Conservation (phyloP, 2,113 vertebrate species). For the Charadrius vociferus region DNA sequence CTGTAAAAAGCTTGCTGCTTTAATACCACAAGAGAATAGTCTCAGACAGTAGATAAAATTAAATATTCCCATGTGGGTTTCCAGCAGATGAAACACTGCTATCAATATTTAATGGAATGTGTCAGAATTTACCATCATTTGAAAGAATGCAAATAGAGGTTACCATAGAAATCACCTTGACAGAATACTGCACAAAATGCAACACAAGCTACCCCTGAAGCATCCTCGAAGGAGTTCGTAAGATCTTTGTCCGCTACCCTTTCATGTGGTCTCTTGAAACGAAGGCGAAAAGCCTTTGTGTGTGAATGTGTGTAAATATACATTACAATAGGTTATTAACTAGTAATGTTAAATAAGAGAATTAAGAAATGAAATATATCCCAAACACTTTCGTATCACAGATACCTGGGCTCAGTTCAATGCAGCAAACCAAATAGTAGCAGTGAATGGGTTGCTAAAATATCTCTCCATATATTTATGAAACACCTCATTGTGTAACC, state of each 20-base stretch:
- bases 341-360: background rate
- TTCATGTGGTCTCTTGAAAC: conserved; percentile 22
- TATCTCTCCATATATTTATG: background rate
- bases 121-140: conserved; percentile 73
- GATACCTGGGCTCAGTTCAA: background rate
- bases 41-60: conserved; percentile 74
- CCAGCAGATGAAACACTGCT: conserved; percentile 63
- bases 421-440: background rate
- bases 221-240: conserved; percentile 12
- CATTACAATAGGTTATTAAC: background rate
- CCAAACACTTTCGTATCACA: background rate
- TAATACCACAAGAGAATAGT: conserved; percentile 61
- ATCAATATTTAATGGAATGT: conserved; percentile 78
- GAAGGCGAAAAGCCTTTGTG: background rate
- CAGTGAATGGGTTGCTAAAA: background rate
- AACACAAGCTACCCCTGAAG: conserved; percentile 49
- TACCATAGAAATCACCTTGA: conserved; percentile 77
- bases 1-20: conserved; percentile 66
- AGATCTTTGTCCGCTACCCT: background rate
- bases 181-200: conserved; percentile 51
- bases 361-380: background rate
- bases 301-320: background rate
- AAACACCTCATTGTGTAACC: background rate
- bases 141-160: conserved; percentile 74
- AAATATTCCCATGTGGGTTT: conserved; percentile 69